Evolutionary conservation across 30 jellyfish, hydroid and myxozoan genomes (phyloP).

Genomic region (Cassiopea xamachana): DNA sequence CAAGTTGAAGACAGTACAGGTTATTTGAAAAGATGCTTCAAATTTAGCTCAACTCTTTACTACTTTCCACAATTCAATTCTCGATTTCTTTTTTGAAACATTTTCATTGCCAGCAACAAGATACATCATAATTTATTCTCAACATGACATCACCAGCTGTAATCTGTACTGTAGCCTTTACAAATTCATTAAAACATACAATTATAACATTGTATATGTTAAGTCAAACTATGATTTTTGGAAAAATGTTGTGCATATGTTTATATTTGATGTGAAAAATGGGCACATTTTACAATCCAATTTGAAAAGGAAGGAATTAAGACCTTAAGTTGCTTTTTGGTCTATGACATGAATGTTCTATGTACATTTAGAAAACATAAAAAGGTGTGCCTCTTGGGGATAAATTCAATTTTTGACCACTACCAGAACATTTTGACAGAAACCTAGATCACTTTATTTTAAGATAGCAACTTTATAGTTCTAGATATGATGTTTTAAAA

Average conservation of each 20-base stretch:
- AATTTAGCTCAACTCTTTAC: not conserved
- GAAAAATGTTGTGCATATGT: not conserved
- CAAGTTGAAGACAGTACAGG: slow-evolving; percentile 38
- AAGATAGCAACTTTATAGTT: not conserved
- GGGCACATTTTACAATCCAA: not conserved
- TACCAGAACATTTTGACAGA: not conserved
- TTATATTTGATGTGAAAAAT: slow-evolving; percentile 1
- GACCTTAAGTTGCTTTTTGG: slow-evolving; percentile 42
- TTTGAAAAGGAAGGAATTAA: not conserved
- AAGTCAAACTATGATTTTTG: not conserved
- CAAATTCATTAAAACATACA: slow-evolving; percentile 4
- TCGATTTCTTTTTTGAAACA: not conserved
- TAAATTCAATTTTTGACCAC: not conserved
- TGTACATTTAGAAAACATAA: slow-evolving; percentile 13
- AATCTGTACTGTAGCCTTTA: not conserved
- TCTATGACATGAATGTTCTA: not conserved
- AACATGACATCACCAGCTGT: slow-evolving; percentile 6
- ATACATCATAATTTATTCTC: not conserved
- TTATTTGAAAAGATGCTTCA: slow-evolving; percentile 1
- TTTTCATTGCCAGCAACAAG: not conserved
- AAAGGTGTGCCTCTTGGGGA: slow-evolving; percentile 7
- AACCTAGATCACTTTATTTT: not conserved
- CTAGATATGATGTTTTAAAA: not conserved
- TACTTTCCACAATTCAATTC: not conserved
- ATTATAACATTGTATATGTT: not conserved